A percentile compares a stretch with the other conserved stretches of the same genome.
Evolutionary conservation across 2,113 vertebrate species (phyloP).

Genomic region (Tragelaphus imberbis): DNA sequence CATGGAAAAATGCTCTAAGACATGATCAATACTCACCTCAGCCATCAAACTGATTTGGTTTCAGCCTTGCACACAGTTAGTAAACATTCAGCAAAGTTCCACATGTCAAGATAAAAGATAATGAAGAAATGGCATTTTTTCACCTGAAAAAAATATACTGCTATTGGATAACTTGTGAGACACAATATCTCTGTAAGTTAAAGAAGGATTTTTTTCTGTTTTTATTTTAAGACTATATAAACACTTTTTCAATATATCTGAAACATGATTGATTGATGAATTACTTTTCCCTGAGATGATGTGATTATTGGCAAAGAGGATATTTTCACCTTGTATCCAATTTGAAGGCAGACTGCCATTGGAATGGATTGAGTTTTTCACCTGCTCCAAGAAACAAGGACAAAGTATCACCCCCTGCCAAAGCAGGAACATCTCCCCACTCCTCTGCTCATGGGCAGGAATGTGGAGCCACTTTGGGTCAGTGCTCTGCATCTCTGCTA

Average conservation of each 20-base stretch:
- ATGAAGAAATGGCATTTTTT: neutral
- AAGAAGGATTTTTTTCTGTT: neutral
- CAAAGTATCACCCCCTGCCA: neutral
- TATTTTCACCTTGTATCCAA: neutral
- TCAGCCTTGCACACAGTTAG: conserved; percentile 46
- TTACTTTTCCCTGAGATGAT: neutral
- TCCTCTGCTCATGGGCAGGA: too few species aligned
- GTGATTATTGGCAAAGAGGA: neutral
- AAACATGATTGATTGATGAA: neutral
- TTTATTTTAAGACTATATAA: neutral
- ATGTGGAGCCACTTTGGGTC: neutral
- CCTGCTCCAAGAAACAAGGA: neutral
- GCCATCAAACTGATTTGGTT: conserved; percentile 57
- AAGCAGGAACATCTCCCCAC: neutral
- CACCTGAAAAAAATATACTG: too few species aligned
- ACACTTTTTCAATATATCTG: neutral
- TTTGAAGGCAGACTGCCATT: neutral
- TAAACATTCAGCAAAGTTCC: conserved; percentile 44
- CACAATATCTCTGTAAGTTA: neutral
- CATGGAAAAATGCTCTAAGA: conserved; percentile 39
- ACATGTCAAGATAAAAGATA: neutral
- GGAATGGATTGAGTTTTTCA: neutral
- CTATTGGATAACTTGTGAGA: neutral
- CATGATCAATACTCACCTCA: conserved; percentile 46
- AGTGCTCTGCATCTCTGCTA: too few species aligned